Percentiles rank a stretch among this genome's conserved stretches.
These are phyloP conservation scores for Dicerorhinus sumatrensis DNA, from an alignment of 2,113 vertebrate genomes.

Conservation along the genomic window DNA sequence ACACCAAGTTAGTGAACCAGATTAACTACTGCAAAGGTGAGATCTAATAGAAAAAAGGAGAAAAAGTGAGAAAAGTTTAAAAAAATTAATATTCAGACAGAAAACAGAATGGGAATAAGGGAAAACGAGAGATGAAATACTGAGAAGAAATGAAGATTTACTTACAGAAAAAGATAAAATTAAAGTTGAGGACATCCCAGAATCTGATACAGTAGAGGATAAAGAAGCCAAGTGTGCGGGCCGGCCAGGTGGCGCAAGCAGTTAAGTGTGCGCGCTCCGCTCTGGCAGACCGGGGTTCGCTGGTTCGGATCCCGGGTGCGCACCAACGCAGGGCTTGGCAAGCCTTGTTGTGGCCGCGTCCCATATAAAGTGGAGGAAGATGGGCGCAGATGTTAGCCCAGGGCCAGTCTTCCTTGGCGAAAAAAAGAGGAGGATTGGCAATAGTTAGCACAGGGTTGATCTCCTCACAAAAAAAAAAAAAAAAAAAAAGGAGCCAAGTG, in stretches of 20 bases:
- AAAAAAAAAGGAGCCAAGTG: background rate
- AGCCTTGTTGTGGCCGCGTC: no score
- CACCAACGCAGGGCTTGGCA: no score
- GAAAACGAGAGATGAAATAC: background rate
- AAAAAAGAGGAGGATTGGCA: no score
- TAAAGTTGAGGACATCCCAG: background rate
- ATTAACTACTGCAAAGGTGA: background rate
- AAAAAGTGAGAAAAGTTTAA: background rate
- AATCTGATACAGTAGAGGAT: background rate
- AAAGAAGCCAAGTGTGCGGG: background rate
- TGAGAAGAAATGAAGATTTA: background rate
- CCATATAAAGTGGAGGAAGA: no score
- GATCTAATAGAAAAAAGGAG: background rate
- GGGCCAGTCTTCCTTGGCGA: no score
- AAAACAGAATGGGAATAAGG: background rate
- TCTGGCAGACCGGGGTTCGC: no score
- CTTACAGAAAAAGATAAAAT: background rate
- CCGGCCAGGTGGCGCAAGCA: no score
- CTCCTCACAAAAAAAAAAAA: no score
- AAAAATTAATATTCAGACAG: background rate
- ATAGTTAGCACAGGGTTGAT: no score
- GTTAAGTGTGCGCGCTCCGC: no score
- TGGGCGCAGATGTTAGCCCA: no score
- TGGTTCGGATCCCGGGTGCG: no score
- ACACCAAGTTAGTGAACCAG: background rate